Conservation (phyloP, 1,140 invertebrate species). For the Bombyx mandarina region DNA sequence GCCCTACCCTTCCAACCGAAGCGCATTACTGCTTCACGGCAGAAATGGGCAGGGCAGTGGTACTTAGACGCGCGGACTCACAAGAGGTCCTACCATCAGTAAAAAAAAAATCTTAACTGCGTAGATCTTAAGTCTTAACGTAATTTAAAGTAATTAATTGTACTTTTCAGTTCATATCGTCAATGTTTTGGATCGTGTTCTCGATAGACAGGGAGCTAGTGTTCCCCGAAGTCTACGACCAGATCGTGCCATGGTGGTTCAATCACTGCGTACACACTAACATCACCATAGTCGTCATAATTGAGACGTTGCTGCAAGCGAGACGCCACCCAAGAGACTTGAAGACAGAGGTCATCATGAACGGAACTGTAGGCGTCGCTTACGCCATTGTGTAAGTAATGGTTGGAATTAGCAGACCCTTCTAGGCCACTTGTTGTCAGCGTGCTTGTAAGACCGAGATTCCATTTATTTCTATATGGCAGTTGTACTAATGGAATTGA, state of each 20-base stretch:
- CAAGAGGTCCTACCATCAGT: no score
- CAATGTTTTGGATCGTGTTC: slow-evolving; percentile 79
- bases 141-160: neutral
- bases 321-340: slow-evolving; percentile 31
- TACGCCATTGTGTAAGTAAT: slow-evolving; percentile 57
- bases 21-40: no score
- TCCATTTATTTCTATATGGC: no score
- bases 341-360: slow-evolving; percentile 31
- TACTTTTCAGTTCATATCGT: slow-evolving; percentile 73
- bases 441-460: no score
- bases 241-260: slow-evolving; percentile 76
- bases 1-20: no score
- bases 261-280: slow-evolving; percentile 79
- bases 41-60: no score
- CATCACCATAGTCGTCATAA: slow-evolving; percentile 53
- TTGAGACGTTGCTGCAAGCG: slow-evolving; percentile 59
- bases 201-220: slow-evolving; percentile 78
- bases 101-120: no score
- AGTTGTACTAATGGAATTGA: no score
- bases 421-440: no score
- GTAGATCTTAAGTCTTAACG: no score
- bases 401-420: no score
- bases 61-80: no score
- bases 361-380: slow-evolving; percentile 17
- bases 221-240: slow-evolving; percentile 75